Evolutionary conservation across 2,888 invertebrate species (phyloP), one percentile per base, ranked within the genome.

Genomic region (Chrysodeixis includens): DNA sequence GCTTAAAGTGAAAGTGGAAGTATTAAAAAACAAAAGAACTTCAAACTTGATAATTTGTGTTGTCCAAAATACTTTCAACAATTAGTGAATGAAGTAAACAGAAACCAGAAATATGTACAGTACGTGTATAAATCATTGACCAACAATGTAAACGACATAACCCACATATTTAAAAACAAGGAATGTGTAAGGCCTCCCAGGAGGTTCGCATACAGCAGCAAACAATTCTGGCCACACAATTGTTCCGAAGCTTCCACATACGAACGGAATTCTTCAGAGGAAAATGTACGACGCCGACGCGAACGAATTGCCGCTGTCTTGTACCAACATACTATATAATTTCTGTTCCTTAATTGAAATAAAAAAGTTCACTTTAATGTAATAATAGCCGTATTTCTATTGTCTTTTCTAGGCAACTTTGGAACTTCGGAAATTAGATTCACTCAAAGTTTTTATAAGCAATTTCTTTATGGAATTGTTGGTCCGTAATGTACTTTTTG

Each of bases 191-290:
- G 62, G 30, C 68, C 56, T 61, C 66, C 40, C 69, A 66, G 61
- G 60, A 68, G 57, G 59, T 57, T 56, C 59, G 46, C 60, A 52
- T 66, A 63, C 56, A 54, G 62, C 56, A 52, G 57, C 59, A 77
- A 79, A 78, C 75, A 79, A 78, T 77, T 73, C 67, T 57, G 60
- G 56, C 63, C 53, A 63, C 59, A 75, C 70, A 75, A 75, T 71
- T 75, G 70, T 75, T 79, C 62, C 46, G 30, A 49, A 49, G 66
- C 51, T 67, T 60, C 62, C 57, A 67, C 66, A 66, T 70, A 73
- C 66, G 65, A 53, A 65, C 55, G 59, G 55, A 63, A 76, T 80
- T 80, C 70, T 79, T 74, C 62, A 65, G 54, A 18, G 60, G 57
- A 57, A 57, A 72, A 74, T 79, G 69, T 70, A 69, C 63, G 65